Conservation (phyloP, 2,113 vertebrate species). For the Prolemur simus region DNA sequence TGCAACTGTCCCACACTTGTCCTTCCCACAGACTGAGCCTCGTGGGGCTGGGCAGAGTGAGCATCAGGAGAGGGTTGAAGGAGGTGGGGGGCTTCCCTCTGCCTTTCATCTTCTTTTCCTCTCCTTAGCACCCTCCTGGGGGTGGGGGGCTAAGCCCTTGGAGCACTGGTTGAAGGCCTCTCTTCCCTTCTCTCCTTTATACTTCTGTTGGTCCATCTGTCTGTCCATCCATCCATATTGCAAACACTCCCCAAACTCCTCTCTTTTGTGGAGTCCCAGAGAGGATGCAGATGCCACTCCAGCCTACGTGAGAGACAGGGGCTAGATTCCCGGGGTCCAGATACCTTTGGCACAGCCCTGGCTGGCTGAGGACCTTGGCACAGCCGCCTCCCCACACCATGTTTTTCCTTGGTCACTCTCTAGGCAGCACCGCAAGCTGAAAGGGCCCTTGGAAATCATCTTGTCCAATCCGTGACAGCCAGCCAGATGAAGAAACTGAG, state of each 20-base stretch:
- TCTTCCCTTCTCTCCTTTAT: not conserved
- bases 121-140: not conserved
- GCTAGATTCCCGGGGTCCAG: not conserved
- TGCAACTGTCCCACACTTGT: not conserved
- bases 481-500: constrained; percentile 57
- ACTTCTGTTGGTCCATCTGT: not conserved
- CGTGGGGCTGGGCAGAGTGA: not conserved
- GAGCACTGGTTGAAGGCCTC: not conserved
- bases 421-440: not conserved
- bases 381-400: not conserved
- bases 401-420: not conserved
- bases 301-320: not conserved
- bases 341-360: not conserved
- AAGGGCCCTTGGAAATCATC: constrained; percentile 41
- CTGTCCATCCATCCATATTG: not conserved
- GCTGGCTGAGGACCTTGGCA: not conserved
- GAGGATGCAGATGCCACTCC: not conserved
- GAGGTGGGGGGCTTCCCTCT: not conserved
- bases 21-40: not conserved
- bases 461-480: not conserved
- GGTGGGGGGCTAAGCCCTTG: not conserved
- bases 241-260: not conserved
- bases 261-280: not conserved
- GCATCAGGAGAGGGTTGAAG: not conserved
- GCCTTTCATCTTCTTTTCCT: not conserved